These are phyloP conservation scores for Urocyon cinereoargenteus DNA, from an alignment of 2,797 vertebrate genomes.

Conservation along the genomic window DNA sequence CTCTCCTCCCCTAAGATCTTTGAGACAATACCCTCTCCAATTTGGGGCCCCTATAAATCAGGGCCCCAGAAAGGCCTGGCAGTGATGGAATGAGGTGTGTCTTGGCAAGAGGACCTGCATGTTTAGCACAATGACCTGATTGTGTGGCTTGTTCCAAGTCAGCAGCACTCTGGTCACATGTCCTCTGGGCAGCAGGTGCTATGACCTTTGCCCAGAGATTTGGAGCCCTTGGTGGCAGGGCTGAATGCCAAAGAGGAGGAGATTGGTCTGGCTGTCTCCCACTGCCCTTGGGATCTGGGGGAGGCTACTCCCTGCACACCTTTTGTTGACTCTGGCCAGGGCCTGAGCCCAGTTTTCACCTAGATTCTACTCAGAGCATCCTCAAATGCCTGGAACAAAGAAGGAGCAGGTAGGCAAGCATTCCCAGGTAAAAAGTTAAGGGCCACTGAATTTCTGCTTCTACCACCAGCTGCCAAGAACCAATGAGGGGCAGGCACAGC, in stretches of 20 bases:
- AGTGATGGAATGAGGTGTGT: constrained; percentile 42
- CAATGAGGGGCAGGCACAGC: neutral
- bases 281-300: neutral
- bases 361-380: neutral
- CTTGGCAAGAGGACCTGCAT: constrained; percentile 44
- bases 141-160: constrained; percentile 72
- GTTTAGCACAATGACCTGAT: constrained; percentile 72
- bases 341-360: neutral
- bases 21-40: neutral
- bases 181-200: constrained; percentile 65
- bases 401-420: neutral
- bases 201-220: constrained; percentile 69
- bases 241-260: constrained; percentile 18
- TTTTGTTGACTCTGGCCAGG: neutral
- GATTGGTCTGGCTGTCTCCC: neutral
- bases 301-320: neutral
- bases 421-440: neutral
- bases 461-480: neutral
- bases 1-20: neutral
- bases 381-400: neutral
- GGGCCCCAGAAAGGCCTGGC: neutral
- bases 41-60: neutral
- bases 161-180: constrained; percentile 74
- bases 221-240: neutral
- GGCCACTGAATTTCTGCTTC: neutral